Conservation (phyloP, 2,888 invertebrate genomes). For the Netelia melanura region DNA sequence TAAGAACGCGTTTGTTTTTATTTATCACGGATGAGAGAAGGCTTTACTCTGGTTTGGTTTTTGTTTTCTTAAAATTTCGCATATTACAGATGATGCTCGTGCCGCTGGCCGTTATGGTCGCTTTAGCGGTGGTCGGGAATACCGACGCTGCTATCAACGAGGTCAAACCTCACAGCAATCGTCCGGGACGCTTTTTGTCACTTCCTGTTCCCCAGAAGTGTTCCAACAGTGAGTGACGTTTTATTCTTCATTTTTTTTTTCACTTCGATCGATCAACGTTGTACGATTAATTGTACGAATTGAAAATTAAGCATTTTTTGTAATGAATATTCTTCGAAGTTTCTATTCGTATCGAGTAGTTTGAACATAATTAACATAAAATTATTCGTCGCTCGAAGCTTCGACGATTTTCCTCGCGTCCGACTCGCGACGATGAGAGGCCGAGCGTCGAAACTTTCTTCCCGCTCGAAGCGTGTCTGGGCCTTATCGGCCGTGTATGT, state of each 20-base stretch:
- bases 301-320: no score
- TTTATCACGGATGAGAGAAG: background rate
- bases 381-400: no score
- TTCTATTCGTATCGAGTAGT: background rate
- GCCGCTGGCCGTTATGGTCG: constrained; percentile 88
- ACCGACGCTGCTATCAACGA: constrained; percentile 86
- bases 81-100: constrained; percentile 90
- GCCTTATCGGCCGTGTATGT: constrained; percentile 41
- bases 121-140: constrained; percentile 86
- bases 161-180: constrained; percentile 89
- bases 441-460: constrained; percentile 55
- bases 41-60: background rate
- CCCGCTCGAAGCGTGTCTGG: constrained; percentile 20
- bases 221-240: constrained; percentile 91
- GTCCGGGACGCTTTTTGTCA: constrained; percentile 94
- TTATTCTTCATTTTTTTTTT: background rate
- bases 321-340: background rate
- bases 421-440: constrained; percentile 27
- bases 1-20: no score
- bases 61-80: constrained; percentile 22
- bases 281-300: no score
- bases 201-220: constrained; percentile 94
- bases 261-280: no score
- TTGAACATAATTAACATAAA: background rate
- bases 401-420: constrained; percentile 6